Evolutionary conservation across 2,797 vertebrate species (phyloP), one percentile per base, ranked within the genome.

Genomic region (Borostomias antarcticus): DNA sequence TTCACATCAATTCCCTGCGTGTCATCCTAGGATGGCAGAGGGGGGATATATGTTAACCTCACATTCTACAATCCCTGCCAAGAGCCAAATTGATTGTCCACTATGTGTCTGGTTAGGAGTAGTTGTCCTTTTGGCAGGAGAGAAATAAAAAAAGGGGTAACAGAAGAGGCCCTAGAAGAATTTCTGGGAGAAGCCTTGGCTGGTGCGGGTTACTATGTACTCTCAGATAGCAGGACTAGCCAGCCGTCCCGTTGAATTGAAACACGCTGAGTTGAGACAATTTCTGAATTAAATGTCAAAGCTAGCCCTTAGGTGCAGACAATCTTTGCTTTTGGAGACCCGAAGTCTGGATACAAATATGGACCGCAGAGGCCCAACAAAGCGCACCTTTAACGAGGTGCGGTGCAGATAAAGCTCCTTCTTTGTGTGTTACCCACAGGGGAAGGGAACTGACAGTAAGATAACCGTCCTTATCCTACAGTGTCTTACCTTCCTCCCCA

Each of bases 241-340:
- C 40, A 58, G 61, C 59, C 53, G 54, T 35, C 30, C 6, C 15
- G 68, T 69, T 54, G 58, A 62, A 73, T 28, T 59, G 37, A 80
- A n/a, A 66, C 43, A 72, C 7, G 43, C 35, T 56, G 25, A 59
- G 60, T 48, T 54, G 57, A 48, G 59, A 54, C 7, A 30, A 64
- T 80, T 73, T 79, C 26, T 43, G 9, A 43, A 10, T 23, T 13
- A 86, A 83, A 85, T 78, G 77, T 74, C 73, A 85, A 45, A 62
- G 26, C 40, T 63, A 54, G 70, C 80, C 77, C 52, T 72, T 51
- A 81, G 77, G 57, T 65, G 72, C 17, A 62, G 40, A 37, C 62
- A 77, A 82, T 79, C 72, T 82, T 87, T 77, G 48, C 29, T 35
- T 67, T 64, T 19, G 53, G 43, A 30, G 63, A 65, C 50, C 35